These are phyloP conservation scores for Artibeus jamaicensis DNA, from an alignment of 2,797 vertebrate species.

Conservation along the genomic window DNA sequence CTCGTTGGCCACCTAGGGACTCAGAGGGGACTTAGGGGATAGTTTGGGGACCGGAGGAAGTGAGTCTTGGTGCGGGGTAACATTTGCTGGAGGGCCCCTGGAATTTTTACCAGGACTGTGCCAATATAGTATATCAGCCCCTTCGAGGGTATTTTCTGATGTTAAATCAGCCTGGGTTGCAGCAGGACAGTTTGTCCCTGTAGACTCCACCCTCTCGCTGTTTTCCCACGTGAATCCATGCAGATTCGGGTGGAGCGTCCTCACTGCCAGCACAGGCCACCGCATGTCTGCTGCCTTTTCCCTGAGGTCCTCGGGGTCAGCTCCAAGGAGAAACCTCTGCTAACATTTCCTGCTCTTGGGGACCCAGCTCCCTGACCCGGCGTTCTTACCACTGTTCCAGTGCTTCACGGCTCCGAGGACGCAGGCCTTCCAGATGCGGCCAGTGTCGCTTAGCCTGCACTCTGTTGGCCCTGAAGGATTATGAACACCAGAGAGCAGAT, in stretches of 20 bases:
- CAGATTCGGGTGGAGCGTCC: not conserved
- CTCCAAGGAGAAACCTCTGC: not conserved
- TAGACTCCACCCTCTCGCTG: not conserved
- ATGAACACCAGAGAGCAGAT: not conserved
- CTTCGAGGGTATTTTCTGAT: not conserved
- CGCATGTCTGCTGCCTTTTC: too few relatives aligned
- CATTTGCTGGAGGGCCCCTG: not conserved
- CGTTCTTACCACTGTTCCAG: not conserved
- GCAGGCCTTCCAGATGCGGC: not conserved
- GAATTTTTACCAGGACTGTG: not conserved
- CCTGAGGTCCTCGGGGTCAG: rapidly evolving
- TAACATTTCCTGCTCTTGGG: not conserved
- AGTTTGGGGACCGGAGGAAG: not conserved
- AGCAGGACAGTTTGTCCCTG: not conserved
- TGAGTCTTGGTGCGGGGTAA: not conserved
- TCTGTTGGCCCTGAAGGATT: not conserved
- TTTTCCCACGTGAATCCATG: not conserved
- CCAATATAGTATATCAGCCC: rapidly evolving
- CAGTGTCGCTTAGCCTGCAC: not conserved
- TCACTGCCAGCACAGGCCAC: not conserved
- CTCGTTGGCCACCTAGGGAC: rapidly evolving
- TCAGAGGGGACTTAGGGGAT: not conserved
- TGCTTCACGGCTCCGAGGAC: not conserved
- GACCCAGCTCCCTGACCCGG: not conserved
- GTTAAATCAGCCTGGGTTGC: not conserved